A percentile compares a stretch with the other conserved stretches of the same genome.
phyloP scores from a whole-genome alignment of 2,797 vertebrate genomes.

The Cossypha polioptera region DNA sequence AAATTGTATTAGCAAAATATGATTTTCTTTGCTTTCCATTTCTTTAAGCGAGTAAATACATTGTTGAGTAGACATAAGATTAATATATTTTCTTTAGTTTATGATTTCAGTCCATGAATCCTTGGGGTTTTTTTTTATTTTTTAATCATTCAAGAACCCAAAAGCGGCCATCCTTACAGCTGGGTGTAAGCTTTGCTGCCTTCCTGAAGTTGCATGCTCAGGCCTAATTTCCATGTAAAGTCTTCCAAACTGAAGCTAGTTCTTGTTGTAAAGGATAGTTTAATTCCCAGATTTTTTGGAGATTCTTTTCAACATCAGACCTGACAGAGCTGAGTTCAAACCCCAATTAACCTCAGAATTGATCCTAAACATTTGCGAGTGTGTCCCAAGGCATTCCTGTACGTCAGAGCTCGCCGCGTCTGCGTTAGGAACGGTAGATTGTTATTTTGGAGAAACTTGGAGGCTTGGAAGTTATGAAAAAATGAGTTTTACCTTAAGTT shows the following conservation, averaged over 20 bases:
- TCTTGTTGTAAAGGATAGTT: not conserved
- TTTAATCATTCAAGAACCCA: not conserved
- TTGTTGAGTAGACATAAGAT: not conserved
- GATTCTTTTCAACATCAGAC: not conserved
- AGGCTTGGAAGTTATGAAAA: not conserved
- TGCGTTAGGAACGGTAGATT: accelerated
- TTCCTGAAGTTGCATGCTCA: not conserved
- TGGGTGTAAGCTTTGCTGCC: not conserved
- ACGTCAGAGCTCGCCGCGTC: accelerated
- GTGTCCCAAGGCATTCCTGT: accelerated
- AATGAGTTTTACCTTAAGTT: not conserved
- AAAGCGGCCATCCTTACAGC: accelerated
- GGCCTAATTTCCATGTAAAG: not conserved
- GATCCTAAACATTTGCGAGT: accelerated
- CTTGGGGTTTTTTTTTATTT: not conserved
- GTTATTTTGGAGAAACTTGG: not conserved
- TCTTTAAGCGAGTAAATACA: not conserved
- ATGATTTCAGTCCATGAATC: not conserved
- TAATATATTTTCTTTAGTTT: not conserved
- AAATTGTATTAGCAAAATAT: not conserved
- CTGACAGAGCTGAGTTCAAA: not conserved
- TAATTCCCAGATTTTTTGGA: not conserved
- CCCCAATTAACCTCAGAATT: not conserved
- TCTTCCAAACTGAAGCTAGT: not conserved
- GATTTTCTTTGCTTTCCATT: not conserved